phyloP scores from a whole-genome alignment of 2,113 vertebrate species.

The Heloderma charlesbogerti region DNA sequence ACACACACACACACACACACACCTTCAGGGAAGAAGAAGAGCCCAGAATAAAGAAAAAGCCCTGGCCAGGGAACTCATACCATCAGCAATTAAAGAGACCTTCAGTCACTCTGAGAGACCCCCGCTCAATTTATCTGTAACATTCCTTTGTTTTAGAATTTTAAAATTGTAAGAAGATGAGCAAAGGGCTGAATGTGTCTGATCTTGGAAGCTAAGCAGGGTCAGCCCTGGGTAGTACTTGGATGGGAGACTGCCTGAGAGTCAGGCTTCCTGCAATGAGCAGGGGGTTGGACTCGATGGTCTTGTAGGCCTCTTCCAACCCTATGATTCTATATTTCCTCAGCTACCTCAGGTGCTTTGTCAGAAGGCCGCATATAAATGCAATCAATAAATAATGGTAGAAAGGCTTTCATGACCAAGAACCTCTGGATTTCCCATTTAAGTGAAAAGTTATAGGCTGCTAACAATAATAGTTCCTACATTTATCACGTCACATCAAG shows the following conservation, averaged over 20 bases:
- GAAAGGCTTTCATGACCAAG: slow-evolving; percentile 5
- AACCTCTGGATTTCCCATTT: neutral
- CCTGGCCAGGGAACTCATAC: neutral
- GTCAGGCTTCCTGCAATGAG: too few relatives aligned
- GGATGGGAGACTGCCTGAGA: too few relatives aligned
- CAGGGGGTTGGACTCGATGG: too few relatives aligned
- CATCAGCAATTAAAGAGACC: neutral
- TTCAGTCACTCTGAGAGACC: neutral
- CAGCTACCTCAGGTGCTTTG: too few relatives aligned
- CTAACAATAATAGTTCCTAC: neutral
- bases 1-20: too few relatives aligned
- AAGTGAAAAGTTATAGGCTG: slow-evolving; percentile 5
- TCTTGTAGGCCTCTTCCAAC: too few relatives aligned
- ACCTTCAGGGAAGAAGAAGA: too few relatives aligned
- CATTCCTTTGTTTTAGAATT: neutral
- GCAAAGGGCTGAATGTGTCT: too few relatives aligned
- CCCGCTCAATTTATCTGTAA: neutral
- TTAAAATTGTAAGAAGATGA: neutral
- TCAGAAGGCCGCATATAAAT: neutral
- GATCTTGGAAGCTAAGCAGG: too few relatives aligned
- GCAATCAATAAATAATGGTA: neutral
- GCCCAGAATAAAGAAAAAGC: too few relatives aligned
- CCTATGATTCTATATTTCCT: too few relatives aligned
- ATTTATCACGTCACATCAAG: slow-evolving; percentile 13
- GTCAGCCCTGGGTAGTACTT: too few relatives aligned